Percentiles rank a stretch among this genome's conserved stretches.
Evolutionary conservation across 2,113 vertebrate genomes (phyloP).

Genomic region (Alethe diademata): DNA sequence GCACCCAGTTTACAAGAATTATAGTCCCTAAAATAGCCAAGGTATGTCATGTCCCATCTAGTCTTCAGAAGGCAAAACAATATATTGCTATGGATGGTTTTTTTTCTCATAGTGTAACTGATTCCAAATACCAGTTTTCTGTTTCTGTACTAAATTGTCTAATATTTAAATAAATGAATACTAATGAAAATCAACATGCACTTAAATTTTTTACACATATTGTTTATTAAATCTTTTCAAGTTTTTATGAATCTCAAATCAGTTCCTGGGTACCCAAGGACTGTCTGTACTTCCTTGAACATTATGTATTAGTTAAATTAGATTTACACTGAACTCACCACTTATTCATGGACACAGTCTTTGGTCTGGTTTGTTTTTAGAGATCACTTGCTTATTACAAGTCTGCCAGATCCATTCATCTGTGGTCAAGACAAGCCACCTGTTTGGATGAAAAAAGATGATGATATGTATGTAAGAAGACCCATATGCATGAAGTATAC

Average conservation of each 20-base stretch:
- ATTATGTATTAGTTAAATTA: not conserved
- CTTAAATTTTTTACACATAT: not conserved
- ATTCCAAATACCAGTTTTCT: not conserved
- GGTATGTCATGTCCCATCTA: not conserved
- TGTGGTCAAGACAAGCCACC: conserved; percentile 38
- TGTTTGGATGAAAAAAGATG: not conserved
- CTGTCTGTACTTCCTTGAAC: not conserved
- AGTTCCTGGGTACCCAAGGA: not conserved
- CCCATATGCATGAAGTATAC: not conserved
- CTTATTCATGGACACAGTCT: not conserved
- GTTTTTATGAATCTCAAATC: not conserved
- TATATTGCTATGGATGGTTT: not conserved
- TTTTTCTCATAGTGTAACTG: not conserved
- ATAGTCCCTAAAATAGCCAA: not conserved
- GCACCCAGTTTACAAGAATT: not conserved
- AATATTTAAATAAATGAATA: not conserved
- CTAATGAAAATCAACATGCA: not conserved
- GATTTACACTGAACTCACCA: not conserved
- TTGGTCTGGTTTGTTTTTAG: not conserved
- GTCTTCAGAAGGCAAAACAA: not conserved
- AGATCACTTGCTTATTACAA: not conserved
- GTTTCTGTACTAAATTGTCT: not conserved
- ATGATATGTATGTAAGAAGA: conserved; percentile 7
- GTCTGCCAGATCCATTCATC: not conserved
- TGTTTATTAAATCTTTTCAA: not conserved